These are phyloP conservation scores for Amphibalanus amphitrite DNA, from an alignment of 1,140 invertebrate species.

Conservation along the genomic window DNA sequence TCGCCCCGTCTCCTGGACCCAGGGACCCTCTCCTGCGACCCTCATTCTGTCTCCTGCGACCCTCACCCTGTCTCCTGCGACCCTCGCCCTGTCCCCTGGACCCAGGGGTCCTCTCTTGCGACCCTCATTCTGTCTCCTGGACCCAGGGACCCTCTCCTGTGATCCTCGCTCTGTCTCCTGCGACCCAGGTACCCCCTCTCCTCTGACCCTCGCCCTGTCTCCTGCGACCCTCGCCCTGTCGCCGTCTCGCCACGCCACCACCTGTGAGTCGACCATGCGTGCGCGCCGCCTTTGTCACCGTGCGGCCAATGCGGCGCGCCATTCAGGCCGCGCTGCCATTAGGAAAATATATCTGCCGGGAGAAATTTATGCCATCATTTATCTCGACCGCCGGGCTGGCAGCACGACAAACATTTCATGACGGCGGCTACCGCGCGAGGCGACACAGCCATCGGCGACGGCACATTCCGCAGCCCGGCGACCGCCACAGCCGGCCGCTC, in stretches of 20 bases:
- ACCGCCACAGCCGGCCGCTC: neutral
- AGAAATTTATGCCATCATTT: constrained; percentile 1
- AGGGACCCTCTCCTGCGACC: no score
- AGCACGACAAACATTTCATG: neutral
- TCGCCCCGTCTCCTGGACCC: no score
- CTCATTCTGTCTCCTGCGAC: neutral
- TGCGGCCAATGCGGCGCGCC: no score
- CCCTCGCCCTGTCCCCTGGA: no score
- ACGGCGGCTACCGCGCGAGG: neutral
- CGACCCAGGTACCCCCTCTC: no score
- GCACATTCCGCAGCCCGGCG: neutral
- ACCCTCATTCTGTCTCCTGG: no score
- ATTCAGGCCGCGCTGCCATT: neutral
- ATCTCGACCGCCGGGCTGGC: neutral
- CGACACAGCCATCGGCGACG: no score
- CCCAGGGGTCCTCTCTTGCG: no score
- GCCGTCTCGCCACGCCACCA: neutral
- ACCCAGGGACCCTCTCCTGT: no score
- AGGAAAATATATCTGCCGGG: neutral
- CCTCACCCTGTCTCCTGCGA: neutral
- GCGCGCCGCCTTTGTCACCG: neutral
- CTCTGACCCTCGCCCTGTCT: no score
- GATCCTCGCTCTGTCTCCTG: no score
- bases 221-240: neutral
- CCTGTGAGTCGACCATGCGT: neutral